A percentile compares a stretch with the other conserved stretches of the same genome.
These are phyloP conservation scores for Agrotis segetum DNA, from an alignment of 2,888 invertebrate genomes.

Conservation along the genomic window DNA sequence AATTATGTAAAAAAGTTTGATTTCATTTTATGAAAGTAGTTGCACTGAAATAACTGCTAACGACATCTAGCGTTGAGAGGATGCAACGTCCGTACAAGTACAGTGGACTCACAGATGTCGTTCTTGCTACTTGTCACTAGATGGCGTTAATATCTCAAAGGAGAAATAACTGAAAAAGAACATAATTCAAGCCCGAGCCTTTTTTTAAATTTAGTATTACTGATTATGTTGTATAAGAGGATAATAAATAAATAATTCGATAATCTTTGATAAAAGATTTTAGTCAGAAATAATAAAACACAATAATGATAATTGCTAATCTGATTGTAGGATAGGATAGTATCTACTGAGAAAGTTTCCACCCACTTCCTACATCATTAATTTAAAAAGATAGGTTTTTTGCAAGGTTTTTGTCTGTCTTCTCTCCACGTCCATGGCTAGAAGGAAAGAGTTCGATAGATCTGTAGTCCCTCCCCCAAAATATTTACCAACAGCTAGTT, in stretches of 20 bases:
- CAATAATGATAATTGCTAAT: neutral
- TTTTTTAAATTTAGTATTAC: too few relatives aligned
- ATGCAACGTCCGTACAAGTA: neutral
- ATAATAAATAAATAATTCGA: neutral
- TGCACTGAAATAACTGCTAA: slow-evolving; percentile 36
- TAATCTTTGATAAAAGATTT: neutral
- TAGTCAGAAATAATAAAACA: neutral
- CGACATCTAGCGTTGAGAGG: slow-evolving; percentile 76
- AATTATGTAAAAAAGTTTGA: slow-evolving; percentile 1
- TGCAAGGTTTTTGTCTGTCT: too few relatives aligned
- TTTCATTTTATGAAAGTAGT: neutral
- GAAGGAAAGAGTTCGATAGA: too few relatives aligned
- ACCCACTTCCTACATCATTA: neutral
- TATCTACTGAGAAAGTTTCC: neutral
- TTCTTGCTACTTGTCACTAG: slow-evolving; percentile 68
- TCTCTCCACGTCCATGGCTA: too few relatives aligned
- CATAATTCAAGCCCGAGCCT: too few relatives aligned
- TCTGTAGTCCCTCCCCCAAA: too few relatives aligned
- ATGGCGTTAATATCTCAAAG: slow-evolving; percentile 64
- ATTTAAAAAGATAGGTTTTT: too few relatives aligned
- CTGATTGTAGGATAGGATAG: neutral
- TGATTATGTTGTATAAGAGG: too few relatives aligned
- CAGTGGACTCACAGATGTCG: neutral
- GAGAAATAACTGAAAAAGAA: neutral
- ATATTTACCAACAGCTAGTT: too few relatives aligned